These are phyloP conservation scores for Drosophila mercatorum DNA, from an alignment of 2,888 invertebrate genomes.

Conservation along the genomic window DNA sequence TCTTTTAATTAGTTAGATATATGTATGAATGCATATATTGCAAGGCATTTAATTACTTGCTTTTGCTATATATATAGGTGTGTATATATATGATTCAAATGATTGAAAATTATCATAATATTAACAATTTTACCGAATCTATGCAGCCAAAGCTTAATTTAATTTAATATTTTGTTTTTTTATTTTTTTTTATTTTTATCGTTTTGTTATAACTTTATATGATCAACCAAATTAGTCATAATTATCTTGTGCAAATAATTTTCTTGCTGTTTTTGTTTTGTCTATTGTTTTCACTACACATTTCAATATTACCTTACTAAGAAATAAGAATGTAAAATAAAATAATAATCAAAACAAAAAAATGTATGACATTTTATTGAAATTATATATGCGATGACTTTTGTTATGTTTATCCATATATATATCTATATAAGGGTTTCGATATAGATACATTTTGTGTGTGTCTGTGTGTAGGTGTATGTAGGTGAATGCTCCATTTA, in stretches of 20 bases:
- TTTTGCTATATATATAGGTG: constrained; percentile 10
- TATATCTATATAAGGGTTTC: not conserved
- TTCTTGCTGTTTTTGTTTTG: constrained; percentile 4
- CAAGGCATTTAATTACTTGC: constrained; percentile 42
- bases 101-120: constrained; percentile 53
- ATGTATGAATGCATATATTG: constrained; percentile 34
- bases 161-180: constrained; percentile 14
- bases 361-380: constrained; percentile 13
- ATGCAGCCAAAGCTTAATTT: constrained; percentile 12
- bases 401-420: not conserved
- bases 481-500: constrained; percentile 17
- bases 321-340: constrained; percentile 3
- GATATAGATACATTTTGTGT: not conserved
- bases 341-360: constrained; percentile 14
- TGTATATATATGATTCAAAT: constrained; percentile 15
- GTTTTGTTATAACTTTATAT: not conserved
- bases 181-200: constrained; percentile 3
- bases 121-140: constrained; percentile 33
- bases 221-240: not conserved
- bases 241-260: constrained; percentile 20
- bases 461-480: not conserved
- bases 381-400: constrained; percentile 34
- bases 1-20: constrained; percentile 32
- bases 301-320: constrained; percentile 13
- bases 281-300: constrained; percentile 9